phyloP scores from a whole-genome alignment of 2,888 invertebrate genomes.

The Dryadula phaetusa region DNA sequence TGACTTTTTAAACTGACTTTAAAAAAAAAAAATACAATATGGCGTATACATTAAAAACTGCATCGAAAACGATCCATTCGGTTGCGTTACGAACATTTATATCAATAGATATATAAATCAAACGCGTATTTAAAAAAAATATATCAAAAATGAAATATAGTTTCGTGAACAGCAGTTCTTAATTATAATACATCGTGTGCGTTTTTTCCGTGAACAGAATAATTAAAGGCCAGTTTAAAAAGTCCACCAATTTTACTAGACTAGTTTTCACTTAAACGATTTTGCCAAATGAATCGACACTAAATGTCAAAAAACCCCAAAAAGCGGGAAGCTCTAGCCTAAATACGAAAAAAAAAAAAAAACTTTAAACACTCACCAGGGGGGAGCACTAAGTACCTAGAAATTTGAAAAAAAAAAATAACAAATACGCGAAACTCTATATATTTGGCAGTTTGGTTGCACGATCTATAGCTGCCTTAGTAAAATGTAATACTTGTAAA shows the following conservation, averaged over 20 bases:
- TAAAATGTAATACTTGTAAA: conserved; percentile 56
- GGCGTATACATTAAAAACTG: conserved; percentile 23
- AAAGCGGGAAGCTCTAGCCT: conserved; percentile 48
- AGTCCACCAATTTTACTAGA: conserved; percentile 47
- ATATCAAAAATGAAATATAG: conserved; percentile 12
- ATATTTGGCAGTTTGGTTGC: conserved; percentile 56
- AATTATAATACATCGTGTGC: conserved; percentile 23
- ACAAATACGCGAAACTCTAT: conserved; percentile 52
- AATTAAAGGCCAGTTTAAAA: conserved; percentile 51
- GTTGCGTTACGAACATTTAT: conserved; percentile 69
- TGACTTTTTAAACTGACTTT: conserved; percentile 32
- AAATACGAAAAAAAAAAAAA: conserved; percentile 44
- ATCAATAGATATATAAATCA: conserved; percentile 76
- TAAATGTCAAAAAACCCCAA: conserved; percentile 40
- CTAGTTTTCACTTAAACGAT: conserved; percentile 50
- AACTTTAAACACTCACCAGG: conserved; percentile 39
- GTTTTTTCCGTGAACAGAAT: conserved; percentile 20
- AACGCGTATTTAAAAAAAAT: conserved; percentile 57
- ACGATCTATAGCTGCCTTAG: conserved; percentile 55
- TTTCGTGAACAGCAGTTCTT: conserved; percentile 29
- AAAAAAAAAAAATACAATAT: neutral
- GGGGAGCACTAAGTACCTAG: conserved; percentile 56
- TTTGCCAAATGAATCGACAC: conserved; percentile 51
- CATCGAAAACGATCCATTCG: conserved; percentile 15
- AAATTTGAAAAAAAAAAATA: conserved; percentile 50